Base-by-base conservation (phyloP, 2,797 vertebrate species). In the Pangasius larnaudii region DNA sequence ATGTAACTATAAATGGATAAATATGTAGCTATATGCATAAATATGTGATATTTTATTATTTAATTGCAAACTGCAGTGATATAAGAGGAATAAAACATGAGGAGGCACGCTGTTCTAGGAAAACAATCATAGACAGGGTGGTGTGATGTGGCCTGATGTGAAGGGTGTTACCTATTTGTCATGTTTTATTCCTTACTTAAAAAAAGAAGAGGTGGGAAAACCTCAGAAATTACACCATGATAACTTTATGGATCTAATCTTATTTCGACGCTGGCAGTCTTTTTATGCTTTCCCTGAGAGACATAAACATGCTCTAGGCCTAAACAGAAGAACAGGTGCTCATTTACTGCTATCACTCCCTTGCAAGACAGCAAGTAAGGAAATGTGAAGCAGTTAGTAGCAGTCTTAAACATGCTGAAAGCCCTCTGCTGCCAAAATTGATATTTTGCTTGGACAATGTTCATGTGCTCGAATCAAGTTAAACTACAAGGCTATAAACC, bases 371-470 rank as follows among this genome's bases (percentile, higher is more conserved):
- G 33, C 78, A 27, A 58, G 53, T 51, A n/a, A 69, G 10, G 46
- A 56, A 39, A 36, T 36, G 16, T 42, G 14, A 7, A 53, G 56
- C 67, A 59, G 59, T 46, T 77, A 42, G 22, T 63, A 30, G 30
- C 49, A 39, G 33, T 14, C 78, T 82, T 59, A 71, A 88, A 56
- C n/a, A 30, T 18, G 58, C 80, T 69, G 58, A 30, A n/a, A 42
- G 9, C 33, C 24, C 18, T 36, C 33, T 22, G 14, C 63, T 51
- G 58, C 51, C 65, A 80, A 49, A 51, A 63, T 9, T 1, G 53
- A 72, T 51, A 80, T 85, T 88, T 85, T 81, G 46, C 72, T 39
- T n/a, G 65, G 87, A 36, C 63, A 71, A 33, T 10, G 42, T 65
- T 67, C 51, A 84, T 83, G 81, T 58, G 51, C 59, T 30, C 24